These are phyloP conservation scores for Crotalus tigris DNA, from an alignment of 2,113 vertebrate genomes.

Conservation along the genomic window DNA sequence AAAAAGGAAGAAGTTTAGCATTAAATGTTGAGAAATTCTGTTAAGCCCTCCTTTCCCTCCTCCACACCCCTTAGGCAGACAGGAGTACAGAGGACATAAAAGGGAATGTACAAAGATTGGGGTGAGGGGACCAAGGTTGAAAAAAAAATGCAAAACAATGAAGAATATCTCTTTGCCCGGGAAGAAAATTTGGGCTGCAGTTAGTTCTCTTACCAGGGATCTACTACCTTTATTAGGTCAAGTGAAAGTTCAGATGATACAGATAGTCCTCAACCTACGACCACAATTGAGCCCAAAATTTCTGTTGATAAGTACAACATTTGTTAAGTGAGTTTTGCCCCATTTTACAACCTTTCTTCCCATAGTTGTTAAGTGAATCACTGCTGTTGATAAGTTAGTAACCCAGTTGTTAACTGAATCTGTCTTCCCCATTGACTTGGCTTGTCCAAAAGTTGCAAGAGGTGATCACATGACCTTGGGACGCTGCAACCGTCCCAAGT, in stretches of 20 bases:
- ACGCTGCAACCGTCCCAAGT: too few relatives aligned
- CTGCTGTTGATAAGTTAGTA: too few relatives aligned
- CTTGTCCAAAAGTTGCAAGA: too few relatives aligned
- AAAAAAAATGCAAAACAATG: background rate
- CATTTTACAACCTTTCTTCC: background rate
- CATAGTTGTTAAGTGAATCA: background rate
- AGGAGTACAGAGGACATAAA: background rate
- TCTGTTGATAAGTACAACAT: background rate
- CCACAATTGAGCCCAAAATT: background rate
- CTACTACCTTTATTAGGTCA: background rate
- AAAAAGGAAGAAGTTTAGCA: constrained; percentile 35
- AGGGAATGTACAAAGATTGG: background rate
- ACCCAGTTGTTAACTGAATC: background rate
- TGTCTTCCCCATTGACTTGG: background rate
- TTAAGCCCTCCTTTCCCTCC: constrained; percentile 21
- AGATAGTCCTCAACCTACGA: too few relatives aligned
- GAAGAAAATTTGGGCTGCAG: background rate
- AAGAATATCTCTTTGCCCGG: background rate
- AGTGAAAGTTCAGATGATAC: background rate
- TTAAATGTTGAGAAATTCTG: background rate
- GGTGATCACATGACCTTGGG: too few relatives aligned
- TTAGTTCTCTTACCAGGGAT: background rate
- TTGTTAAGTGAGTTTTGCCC: background rate
- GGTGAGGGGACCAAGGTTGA: background rate
- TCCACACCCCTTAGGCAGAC: background rate